Percentiles rank a stretch among this genome's conserved stretches.
Evolutionary conservation across 2,113 vertebrate genomes (phyloP).

Genomic region (Gobius niger): DNA sequence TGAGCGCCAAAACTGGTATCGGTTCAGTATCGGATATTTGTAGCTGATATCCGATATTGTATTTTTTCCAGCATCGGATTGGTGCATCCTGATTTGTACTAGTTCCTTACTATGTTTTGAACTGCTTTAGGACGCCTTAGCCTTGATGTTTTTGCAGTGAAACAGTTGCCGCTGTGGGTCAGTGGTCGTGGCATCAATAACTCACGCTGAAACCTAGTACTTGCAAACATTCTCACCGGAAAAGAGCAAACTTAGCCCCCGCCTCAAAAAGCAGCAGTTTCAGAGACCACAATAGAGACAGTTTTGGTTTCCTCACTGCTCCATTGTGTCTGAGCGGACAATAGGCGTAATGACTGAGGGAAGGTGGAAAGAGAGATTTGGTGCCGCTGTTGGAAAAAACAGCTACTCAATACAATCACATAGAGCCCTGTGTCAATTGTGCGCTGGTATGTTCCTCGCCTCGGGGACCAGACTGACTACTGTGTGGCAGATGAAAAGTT

Average conservation of each 20-base stretch:
- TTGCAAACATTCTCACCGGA: slow-evolving; percentile 37
- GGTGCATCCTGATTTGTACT: no score
- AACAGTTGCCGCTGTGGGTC: slow-evolving; percentile 12
- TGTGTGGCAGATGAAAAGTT: background rate
- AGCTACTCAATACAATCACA: slow-evolving; percentile 56
- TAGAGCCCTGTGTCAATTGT: slow-evolving; percentile 27
- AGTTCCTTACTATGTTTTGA: no score
- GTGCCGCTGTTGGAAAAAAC: slow-evolving; percentile 26
- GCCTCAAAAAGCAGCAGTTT: slow-evolving; percentile 13
- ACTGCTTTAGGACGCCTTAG: no score
- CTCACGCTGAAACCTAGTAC: slow-evolving; percentile 7
- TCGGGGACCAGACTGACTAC: slow-evolving; percentile 7
- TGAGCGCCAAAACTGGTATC: no score
- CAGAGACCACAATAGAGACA: slow-evolving; percentile 33
- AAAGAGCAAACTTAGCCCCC: slow-evolving; percentile 3
- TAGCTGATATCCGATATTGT: no score
- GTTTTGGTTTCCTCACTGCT: slow-evolving; percentile 50
- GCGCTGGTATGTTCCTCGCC: slow-evolving; percentile 33
- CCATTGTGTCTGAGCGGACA: slow-evolving; percentile 44
- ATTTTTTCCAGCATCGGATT: no score
- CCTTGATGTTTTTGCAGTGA: no score
- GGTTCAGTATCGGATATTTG: no score
- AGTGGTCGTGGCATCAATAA: slow-evolving; percentile 20
- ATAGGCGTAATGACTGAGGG: slow-evolving; percentile 34
- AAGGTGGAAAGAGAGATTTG: slow-evolving; percentile 31